Percentiles rank a stretch among this genome's conserved stretches.
phyloP scores from a whole-genome alignment of 2,113 vertebrate genomes.

The Cryptotis parvus region DNA sequence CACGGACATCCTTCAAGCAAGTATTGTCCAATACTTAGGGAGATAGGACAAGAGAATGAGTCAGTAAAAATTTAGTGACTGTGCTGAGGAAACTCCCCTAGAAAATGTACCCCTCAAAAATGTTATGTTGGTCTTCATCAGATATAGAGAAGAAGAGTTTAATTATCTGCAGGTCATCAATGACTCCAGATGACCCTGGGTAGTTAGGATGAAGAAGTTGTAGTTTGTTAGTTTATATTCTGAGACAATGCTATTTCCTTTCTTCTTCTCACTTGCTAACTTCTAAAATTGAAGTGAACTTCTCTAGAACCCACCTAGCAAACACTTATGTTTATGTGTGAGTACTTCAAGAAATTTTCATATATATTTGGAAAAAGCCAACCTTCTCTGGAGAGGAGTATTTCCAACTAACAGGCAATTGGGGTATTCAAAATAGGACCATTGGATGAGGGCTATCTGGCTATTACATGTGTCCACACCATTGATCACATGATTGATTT shows the following conservation, averaged over 20 bases:
- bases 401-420: constrained; percentile 1
- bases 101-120: background rate
- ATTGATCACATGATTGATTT: too few species aligned
- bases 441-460: too few species aligned
- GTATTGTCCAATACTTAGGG: background rate
- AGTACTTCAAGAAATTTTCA: background rate
- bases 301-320: background rate
- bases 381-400: background rate
- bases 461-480: too few species aligned
- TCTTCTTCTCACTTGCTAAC: background rate
- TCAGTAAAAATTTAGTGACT: background rate
- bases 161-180: background rate
- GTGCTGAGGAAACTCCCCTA: background rate
- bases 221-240: background rate
- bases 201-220: background rate
- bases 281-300: background rate
- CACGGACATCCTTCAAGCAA: background rate
- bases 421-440: background rate
- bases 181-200: background rate
- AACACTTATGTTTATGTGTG: background rate
- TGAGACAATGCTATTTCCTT: background rate
- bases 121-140: background rate
- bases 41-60: background rate
- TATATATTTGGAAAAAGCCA: background rate
- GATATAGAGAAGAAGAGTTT: background rate